Base-by-base conservation (phyloP, 1,140 invertebrate species). In the Orchestia grillus region DNA sequence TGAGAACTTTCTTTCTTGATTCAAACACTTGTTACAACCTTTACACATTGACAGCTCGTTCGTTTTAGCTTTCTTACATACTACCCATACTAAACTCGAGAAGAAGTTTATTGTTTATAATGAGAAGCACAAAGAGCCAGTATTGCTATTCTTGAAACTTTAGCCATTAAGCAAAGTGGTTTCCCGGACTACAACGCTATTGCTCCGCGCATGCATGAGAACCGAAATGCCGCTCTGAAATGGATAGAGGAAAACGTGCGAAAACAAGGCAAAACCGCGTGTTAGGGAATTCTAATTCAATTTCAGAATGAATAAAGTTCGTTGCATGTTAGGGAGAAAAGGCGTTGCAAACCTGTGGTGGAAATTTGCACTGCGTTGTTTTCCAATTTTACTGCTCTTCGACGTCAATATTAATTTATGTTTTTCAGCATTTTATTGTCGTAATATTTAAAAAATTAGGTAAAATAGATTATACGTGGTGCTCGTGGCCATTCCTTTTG, bases 41-140 rank as follows among this genome's bases (percentile, higher is more conserved):
- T 19, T 36, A 77, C 11, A 77, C 11, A 36, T 36, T 36, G 28
- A 77, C 62, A 3, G 28, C 36, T 77, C 62, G 3, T 77, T 77
- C 11, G 28, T 77, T 36, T 3, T 77, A 23, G 28, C 36, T 36
- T 77, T 77, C 28, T 3, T 23, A 28, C 28, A 36, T 77, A 77
- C 28, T 77, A 36, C 62, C 11, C 11, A 3, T 19, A 77, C 11
- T 77, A 77, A 36, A 77, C 11, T 77, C 36, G 62, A 19, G 62
- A 77, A 77, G 62, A 77, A 77, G 62, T 77, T 77, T 36, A 77
- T 77, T 77, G 62, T 77, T 77, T 77, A 77, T 77, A 77, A 77
- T 77, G 62, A 77, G 62, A 77, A 77, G 62, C 62, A 28, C 11
- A 77, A 77, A 77, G 62, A 77, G 62, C 62, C 62, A 36, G 62